Evolutionary conservation across 1,140 invertebrate species (phyloP), one percentile per base, ranked within the genome.

Genomic region (Macrotrachela quadricornifera): DNA sequence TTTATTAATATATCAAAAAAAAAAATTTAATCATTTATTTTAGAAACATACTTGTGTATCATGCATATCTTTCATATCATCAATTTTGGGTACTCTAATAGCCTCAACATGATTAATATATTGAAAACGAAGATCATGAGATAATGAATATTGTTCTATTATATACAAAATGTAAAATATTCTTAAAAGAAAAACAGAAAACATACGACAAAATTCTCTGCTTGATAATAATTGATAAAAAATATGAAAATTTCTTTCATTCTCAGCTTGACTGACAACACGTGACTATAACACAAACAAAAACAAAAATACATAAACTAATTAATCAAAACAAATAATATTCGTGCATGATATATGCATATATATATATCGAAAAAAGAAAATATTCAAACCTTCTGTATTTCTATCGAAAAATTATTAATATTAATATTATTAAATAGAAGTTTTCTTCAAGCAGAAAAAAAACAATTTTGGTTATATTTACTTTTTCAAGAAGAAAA

Each of bases 361-460:
- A n/a, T n/a, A n/a, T n/a, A n/a, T n/a, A n/a, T n/a, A n/a, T n/a
- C n/a, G n/a, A n/a, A n/a, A n/a, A n/a, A n/a, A n/a, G n/a, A n/a
- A 30, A 4, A 30, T 4, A 30, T 30, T 2, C 21, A 30, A 30
- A 30, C 21, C 21, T 30, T 30, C 21, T 30, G 21, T 30, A 8
- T 30, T 30, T 30, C 8, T 30, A 4, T 30, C 8, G 2, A 4
- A 2, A 4, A 4, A 30, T 30, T 30, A 30, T 30, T 30, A 30
- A 90, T 70, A 90, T 86, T 57, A 91, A 68, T 15, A 64, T 91
- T 87, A 67, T 85, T 85, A 13, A 85, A 66, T 52, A 87, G 85
- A 61, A 86, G 83, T 4, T 84, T 84, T 49, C 97, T 69, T 97
- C 91, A 63, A 97, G 69, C 56, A 97, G 74, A 73, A 96, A 97